These are phyloP conservation scores for Fragum sueziense DNA, from an alignment of 2,888 invertebrate species.

Conservation along the genomic window DNA sequence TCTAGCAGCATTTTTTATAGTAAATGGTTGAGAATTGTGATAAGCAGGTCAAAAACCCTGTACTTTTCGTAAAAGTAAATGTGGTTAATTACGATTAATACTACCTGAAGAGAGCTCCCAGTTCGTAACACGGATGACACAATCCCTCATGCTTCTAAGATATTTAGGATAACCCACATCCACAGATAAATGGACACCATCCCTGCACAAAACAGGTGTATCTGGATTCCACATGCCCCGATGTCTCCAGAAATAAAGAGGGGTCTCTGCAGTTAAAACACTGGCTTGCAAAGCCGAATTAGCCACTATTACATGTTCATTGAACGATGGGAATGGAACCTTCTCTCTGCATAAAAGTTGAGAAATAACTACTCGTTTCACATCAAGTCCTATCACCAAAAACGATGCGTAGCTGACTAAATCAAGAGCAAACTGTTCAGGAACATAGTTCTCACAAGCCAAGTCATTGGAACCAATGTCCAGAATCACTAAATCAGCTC, in stretches of 20 bases:
- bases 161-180: conserved; percentile 22
- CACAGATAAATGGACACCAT: conserved; percentile 21
- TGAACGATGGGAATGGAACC: conserved; percentile 14
- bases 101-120: no score
- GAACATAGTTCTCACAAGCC: neutral
- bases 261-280: neutral
- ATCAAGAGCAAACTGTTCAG: conserved; percentile 18
- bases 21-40: no score
- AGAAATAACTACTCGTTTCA: neutral
- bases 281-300: conserved; percentile 11
- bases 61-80: no score
- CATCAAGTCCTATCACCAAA: neutral
- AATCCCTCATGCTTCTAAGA: conserved; percentile 15
- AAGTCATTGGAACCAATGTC: conserved; percentile 33
- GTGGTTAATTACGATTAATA: no score
- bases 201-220: neutral
- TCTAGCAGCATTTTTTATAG: no score
- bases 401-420: conserved; percentile 2
- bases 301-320: conserved; percentile 17
- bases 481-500: neutral
- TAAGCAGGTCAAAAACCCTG: no score
- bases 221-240: conserved; percentile 17
- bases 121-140: conserved; percentile 8
- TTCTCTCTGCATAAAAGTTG: neutral
- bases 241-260: conserved; percentile 19